Conservation (phyloP, 1,140 invertebrate genomes). For the Eurytemora carolleeae region DNA sequence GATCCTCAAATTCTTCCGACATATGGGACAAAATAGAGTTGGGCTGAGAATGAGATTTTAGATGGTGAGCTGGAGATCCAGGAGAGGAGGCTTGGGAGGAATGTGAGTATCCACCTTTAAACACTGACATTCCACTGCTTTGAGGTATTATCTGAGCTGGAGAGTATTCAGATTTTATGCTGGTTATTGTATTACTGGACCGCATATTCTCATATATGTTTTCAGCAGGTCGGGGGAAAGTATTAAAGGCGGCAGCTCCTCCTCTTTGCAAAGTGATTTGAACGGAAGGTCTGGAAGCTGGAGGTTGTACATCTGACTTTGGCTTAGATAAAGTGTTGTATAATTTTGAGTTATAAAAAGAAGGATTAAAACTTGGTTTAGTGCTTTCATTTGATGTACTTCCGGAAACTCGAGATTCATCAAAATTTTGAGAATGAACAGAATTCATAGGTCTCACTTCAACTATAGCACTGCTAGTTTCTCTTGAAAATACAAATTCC, state of each 20-base stretch:
- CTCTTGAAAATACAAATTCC: too few species aligned
- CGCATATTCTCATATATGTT: not conserved
- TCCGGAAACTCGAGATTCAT: not conserved
- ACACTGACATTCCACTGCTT: not conserved
- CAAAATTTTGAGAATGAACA: not conserved
- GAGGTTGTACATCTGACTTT: too few species aligned
- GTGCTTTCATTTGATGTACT: not conserved
- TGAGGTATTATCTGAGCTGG: not conserved
- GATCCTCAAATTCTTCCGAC: not conserved
- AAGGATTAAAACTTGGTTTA: not conserved
- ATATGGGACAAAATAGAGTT: too few species aligned
- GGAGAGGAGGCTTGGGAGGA: not conserved
- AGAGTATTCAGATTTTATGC: not conserved
- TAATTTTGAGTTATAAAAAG: not conserved
- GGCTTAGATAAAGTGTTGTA: not conserved
- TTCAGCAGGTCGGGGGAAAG: not conserved
- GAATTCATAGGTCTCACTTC: not conserved
- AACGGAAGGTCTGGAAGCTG: not conserved
- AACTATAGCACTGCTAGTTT: too few species aligned
- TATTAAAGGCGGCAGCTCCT: not conserved
- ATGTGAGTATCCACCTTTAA: not conserved
- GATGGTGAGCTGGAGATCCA: not conserved
- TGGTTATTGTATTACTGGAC: not conserved
- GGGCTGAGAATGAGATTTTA: too few species aligned
- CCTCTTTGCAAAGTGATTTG: not conserved